Evolutionary conservation across 2,113 vertebrate genomes (phyloP).

Genomic region (Pelecanus crispus): DNA sequence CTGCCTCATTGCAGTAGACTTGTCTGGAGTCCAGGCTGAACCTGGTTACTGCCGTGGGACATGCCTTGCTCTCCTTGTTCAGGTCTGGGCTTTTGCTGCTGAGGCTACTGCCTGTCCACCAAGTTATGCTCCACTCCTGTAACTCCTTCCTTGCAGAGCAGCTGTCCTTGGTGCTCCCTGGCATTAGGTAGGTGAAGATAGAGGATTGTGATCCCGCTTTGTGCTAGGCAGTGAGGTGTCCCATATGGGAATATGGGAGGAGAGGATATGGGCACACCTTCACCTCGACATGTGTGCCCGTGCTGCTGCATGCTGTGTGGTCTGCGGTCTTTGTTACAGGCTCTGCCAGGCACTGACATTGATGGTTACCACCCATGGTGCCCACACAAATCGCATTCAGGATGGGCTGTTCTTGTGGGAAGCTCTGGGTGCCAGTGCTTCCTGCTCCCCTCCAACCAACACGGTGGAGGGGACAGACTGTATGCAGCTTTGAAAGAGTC

Average conservation of each 20-base stretch:
- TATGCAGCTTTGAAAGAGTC: background rate
- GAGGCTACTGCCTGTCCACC: background rate
- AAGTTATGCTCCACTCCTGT: background rate
- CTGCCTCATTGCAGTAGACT: background rate
- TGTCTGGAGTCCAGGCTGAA: background rate
- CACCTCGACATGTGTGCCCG: background rate
- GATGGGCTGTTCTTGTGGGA: background rate
- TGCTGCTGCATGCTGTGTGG: background rate
- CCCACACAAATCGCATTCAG: background rate
- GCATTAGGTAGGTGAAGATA: background rate
- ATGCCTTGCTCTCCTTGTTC: background rate
- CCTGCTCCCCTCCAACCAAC: background rate
- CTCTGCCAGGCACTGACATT: background rate
- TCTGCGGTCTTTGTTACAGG: background rate
- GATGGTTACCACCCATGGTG: background rate
- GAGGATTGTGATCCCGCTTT: fast-evolving
- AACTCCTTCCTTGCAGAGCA: background rate
- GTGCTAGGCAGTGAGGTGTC: background rate
- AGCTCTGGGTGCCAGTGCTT: background rate
- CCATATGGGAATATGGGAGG: background rate
- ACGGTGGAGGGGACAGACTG: background rate
- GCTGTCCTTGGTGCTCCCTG: background rate
- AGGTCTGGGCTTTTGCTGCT: background rate
- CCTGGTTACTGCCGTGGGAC: background rate
- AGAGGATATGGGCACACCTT: background rate